phyloP scores from a whole-genome alignment of 2,797 vertebrate species.

The Streptopelia turtur region DNA sequence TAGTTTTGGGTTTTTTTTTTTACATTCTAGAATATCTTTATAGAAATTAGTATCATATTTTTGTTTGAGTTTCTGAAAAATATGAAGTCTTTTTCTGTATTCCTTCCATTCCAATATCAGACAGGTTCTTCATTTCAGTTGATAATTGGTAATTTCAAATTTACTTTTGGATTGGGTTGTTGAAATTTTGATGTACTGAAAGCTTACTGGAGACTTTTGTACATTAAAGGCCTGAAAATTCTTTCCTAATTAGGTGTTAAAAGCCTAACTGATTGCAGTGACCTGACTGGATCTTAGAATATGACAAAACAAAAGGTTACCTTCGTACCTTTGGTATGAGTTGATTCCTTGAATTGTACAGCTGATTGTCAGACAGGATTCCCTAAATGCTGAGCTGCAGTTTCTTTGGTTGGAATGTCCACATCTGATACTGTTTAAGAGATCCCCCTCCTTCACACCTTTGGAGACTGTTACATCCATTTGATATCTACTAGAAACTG shows the following conservation, averaged over 20 bases:
- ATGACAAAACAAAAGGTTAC: not conserved
- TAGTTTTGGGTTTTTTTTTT: not conserved
- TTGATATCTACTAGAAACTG: not conserved
- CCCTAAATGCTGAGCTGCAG: not conserved
- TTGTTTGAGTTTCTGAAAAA: not conserved
- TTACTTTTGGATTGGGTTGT: not conserved
- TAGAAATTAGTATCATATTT: not conserved
- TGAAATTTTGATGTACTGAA: not conserved
- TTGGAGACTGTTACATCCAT: not conserved
- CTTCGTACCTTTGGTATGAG: not conserved
- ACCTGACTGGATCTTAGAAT: not conserved
- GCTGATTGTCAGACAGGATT: not conserved
- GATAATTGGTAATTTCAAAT: not conserved
- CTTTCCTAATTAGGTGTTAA: not conserved
- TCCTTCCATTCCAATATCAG: not conserved
- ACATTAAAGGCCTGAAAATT: not conserved
- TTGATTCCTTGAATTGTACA: not conserved
- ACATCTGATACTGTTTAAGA: not conserved
- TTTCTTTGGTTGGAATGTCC: not conserved
- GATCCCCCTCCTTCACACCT: not conserved
- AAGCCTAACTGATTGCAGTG: not conserved
- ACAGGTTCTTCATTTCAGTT: not conserved
- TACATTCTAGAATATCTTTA: not conserved
- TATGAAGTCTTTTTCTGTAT: not conserved
- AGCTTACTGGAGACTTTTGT: not conserved